Conservation (phyloP, 2,113 vertebrate species). For the Sebastes fasciatus region DNA sequence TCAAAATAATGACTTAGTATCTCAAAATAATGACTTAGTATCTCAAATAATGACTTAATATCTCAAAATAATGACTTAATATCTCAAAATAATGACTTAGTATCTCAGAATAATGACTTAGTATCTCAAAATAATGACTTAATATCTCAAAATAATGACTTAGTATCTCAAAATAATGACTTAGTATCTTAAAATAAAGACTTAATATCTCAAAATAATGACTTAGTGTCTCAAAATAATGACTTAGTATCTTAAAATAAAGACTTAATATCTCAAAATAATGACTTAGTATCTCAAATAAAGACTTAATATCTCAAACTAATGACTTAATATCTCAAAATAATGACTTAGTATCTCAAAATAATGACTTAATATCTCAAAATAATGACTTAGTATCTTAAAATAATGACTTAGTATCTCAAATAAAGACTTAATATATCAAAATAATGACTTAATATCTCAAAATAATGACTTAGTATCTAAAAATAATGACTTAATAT, state of each 20-base stretch:
- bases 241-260: not conserved
- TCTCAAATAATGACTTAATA: not conserved
- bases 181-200: too few species aligned
- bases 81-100: not conserved
- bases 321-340: too few species aligned
- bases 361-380: not conserved
- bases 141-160: too few species aligned
- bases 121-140: too few species aligned
- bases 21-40: not conserved
- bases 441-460: not conserved
- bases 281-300: not conserved
- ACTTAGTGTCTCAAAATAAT: not conserved
- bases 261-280: not conserved
- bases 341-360: too few species aligned
- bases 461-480: too few species aligned
- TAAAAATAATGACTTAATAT: too few species aligned
- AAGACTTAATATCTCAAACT: too few species aligned
- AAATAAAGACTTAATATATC: not conserved
- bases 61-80: not conserved
- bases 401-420: not conserved
- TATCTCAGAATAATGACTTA: not conserved
- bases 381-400: not conserved
- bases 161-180: too few species aligned
- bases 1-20: too few species aligned
- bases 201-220: not conserved